phyloP scores from a whole-genome alignment of 1,140 invertebrate species.

The Pteromalus puparum region DNA sequence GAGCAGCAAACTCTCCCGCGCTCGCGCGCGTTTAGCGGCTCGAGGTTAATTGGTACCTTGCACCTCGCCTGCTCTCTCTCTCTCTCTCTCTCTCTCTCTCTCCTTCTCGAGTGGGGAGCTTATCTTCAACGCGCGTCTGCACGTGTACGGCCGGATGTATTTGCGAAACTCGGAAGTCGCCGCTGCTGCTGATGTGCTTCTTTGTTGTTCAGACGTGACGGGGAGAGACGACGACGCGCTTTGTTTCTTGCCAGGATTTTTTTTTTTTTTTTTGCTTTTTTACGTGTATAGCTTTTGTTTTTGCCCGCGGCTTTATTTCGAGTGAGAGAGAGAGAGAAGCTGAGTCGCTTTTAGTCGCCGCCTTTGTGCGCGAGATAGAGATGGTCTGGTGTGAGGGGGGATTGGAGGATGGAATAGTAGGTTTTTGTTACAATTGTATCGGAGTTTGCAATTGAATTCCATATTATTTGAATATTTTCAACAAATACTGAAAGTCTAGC shows the following conservation, averaged over 20 bases:
- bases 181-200: conserved; percentile 4
- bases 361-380: background rate
- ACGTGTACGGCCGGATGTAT: background rate
- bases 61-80: background rate
- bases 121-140: conserved; percentile 2
- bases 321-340: background rate
- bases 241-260: background rate
- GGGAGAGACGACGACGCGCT: background rate
- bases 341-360: background rate
- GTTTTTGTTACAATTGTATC: too few species aligned
- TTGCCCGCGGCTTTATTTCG: background rate
- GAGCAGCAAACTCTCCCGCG: background rate
- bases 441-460: too few species aligned
- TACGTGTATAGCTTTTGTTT: too few species aligned
- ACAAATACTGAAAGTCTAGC: too few species aligned
- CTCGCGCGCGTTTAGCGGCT: background rate
- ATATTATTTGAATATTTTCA: too few species aligned
- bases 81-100: background rate
- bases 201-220: background rate
- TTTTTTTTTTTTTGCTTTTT: background rate
- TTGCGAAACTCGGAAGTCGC: conserved; percentile 22
- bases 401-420: too few species aligned
- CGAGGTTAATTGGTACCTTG: conserved; percentile 1
- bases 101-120: background rate
- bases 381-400: too few species aligned